A percentile compares a stretch with the other conserved stretches of the same genome.
These are phyloP conservation scores for human DNA, from an alignment of 2,113 vertebrate species.

Conservation along the genomic window GRCh38 chr12:68425501-68426000, in stretches of 20 bases:
- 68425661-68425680: neutral
- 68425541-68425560: neutral
- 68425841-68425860: constrained; percentile 10
- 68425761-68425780: constrained; percentile 29
- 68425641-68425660: neutral
- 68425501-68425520: neutral
- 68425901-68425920: neutral
- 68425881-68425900: neutral
- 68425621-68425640: neutral
- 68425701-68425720: constrained; percentile 39
- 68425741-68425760: neutral
- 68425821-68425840: constrained; percentile 9
- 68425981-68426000: too few species aligned
- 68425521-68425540: neutral
- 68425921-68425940: neutral
- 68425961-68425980: too few species aligned
- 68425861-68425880: constrained; percentile 14
- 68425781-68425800: constrained; percentile 42
- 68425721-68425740: neutral
- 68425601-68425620: neutral
- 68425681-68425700: neutral
- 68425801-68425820: constrained; percentile 50
- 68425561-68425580: neutral
- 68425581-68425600: neutral
- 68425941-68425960: too few species aligned